Evolutionary conservation across 2,888 invertebrate genomes (phyloP), one percentile per base, ranked within the genome.

Genomic region (Ceraclea dissimilis): DNA sequence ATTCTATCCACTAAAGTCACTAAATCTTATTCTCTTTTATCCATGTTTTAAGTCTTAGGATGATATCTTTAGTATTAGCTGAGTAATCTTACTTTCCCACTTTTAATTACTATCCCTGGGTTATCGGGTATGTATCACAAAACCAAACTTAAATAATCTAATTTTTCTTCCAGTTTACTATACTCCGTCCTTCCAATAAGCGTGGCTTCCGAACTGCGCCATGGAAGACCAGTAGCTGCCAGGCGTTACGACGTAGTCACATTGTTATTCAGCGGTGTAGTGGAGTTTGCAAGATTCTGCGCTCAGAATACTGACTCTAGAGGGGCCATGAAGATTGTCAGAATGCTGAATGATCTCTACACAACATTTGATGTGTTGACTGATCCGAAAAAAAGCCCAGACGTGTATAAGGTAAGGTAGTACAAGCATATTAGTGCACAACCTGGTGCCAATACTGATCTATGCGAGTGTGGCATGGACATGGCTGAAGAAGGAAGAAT

Each of bases 311-410:
- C 94, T 0, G 95, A 95, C 71, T 88, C 93, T 5, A 85, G 85
- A 64, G 94, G 94, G 0, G 95, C 94, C 47, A 95, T 95, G 92
- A 93, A 93, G 77, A 95, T 96, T 62, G 95, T 96, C 8, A 84
- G 89, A 71, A 88, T 95, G 83, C 82, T 96, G 50, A 96, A 96
- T 71, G 87, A 90, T 68, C 80, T 96, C 62, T 96, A 96, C 71
- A 95, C 93, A 0, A 88, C 93, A 2, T 95, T 95, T 67, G 96
- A 96, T 73, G 92, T 89, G 43, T 80, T 96, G 44, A 93, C 95
- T 10, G 94, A 95, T 72, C 91, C 93, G 4, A 90, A 88, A 68
- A 85, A 87, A 65, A 94, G 95, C 74, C 90, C 93, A 34, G 91
- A 95, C 70, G 92, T 95, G 52, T 96, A 94, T 69, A 96, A 96